phyloP scores from a whole-genome alignment of 2,113 vertebrate species.

The Chionodraco myersi region DNA sequence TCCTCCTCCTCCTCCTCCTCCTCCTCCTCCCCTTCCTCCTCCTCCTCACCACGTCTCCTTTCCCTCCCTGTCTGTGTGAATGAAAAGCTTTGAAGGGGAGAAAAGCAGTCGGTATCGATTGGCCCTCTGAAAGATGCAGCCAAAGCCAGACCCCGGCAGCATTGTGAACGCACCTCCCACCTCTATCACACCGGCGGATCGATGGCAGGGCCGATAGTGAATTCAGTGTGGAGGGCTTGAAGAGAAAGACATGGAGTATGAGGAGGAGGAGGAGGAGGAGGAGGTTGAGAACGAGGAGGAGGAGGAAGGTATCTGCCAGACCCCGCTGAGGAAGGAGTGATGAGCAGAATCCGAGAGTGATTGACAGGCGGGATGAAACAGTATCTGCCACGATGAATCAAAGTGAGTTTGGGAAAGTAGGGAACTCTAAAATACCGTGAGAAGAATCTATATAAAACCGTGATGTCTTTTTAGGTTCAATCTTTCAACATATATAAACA shows the following conservation, averaged over 20 bases:
- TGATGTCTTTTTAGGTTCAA: too few relatives aligned
- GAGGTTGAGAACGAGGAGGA: conserved; percentile 28
- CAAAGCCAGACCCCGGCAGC: conserved; percentile 66
- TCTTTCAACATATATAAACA: background rate
- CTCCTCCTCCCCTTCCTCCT: background rate
- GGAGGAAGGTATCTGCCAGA: conserved; percentile 50
- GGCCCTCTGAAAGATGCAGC: conserved; percentile 80
- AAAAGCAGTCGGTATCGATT: conserved; percentile 76
- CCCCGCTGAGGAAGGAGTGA: conserved; percentile 32
- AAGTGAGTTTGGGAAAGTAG: background rate
- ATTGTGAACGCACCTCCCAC: conserved; percentile 73
- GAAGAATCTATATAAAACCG: background rate
- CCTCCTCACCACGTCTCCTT: conserved; percentile 62
- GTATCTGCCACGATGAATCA: conserved; percentile 6
- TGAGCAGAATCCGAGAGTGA: conserved; percentile 42
- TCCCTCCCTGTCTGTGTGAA: conserved; percentile 71
- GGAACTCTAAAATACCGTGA: background rate
- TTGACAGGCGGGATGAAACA: conserved; percentile 41
- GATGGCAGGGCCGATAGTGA: conserved; percentile 59
- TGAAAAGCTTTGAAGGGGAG: conserved; percentile 81
- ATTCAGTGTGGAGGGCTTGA: conserved; percentile 22
- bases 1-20: conserved; percentile 20
- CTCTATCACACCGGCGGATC: conserved; percentile 71
- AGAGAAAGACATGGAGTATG: conserved; percentile 39
- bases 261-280: conserved; percentile 16